Evolutionary conservation across 2,888 invertebrate species (phyloP), one percentile per base, ranked within the genome.

Genomic region (Drosophila histrio): DNA sequence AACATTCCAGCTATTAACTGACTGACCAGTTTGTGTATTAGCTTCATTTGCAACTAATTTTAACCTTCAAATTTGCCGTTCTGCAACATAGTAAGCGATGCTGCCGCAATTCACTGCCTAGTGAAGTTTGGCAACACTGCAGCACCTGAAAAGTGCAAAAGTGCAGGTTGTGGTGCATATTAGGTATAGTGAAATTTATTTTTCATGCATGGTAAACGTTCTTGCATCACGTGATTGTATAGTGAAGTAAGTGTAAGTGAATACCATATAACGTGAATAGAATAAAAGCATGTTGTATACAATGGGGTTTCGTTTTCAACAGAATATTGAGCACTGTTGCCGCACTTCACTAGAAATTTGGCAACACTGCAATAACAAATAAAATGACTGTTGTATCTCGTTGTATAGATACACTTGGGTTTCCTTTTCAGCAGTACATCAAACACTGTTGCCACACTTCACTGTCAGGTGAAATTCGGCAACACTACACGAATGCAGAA

Each of bases 361-460:
- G 15, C 34, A 34, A 17, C 34, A 3, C 34, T 15, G 34, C n/a
- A n/a, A 4, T 1, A n/a, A 5, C n/a, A n/a, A 9, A 3, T 26
- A 26, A 30, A 3, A n/a, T n/a, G n/a, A n/a, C n/a, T n/a, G n/a
- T n/a, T 28, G 11, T 3, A 28, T 28, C n/a, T 30, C n/a, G 13
- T n/a, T 5, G 11, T 30, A 1, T 30, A 0, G 3, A 2, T 13
- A 13, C 2, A 13, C 6, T 32, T 32, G 2, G n/a, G 13, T 2
- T 32, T 32, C 1, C 13, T n/a, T 13, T 32, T n/a, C 6, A 52
- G 50, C 19, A 24, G 8, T n/a, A 39, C 13, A 32, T 50, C 9
- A 26, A 32, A 6, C n/a, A 13, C 32, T 24, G 24, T 24, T 70
- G 70, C 72, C 65, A 24, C 47, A 53, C 43, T 71, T 65, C 64